These are phyloP conservation scores for Sarcophaga rosellei DNA, from an alignment of 2,888 invertebrate genomes.

Conservation along the genomic window DNA sequence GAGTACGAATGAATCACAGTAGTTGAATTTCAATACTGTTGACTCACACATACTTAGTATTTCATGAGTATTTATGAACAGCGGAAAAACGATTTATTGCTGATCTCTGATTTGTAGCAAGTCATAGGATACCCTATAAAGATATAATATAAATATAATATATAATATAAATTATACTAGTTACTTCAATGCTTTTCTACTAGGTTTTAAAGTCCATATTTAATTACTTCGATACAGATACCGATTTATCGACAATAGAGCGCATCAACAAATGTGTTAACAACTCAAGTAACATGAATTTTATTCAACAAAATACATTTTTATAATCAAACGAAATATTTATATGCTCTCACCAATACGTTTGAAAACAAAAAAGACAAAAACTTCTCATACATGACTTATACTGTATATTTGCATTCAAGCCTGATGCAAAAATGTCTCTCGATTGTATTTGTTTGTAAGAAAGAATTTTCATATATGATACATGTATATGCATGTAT, in stretches of 20 bases:
- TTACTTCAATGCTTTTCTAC: too few relatives aligned
- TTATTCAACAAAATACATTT: conserved; percentile 15
- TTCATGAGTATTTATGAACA: too few relatives aligned
- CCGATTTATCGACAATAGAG: neutral
- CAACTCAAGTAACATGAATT: conserved; percentile 32
- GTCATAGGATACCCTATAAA: too few relatives aligned
- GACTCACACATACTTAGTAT: too few relatives aligned
- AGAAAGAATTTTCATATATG: too few relatives aligned
- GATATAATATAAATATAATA: too few relatives aligned
- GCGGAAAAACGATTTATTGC: too few relatives aligned
- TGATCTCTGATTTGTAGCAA: too few relatives aligned
- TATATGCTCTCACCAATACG: neutral
- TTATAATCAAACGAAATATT: conserved; percentile 1
- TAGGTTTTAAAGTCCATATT: too few relatives aligned
- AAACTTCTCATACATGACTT: neutral
- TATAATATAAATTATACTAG: too few relatives aligned
- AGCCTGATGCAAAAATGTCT: conserved; percentile 29
- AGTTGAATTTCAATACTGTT: too few relatives aligned
- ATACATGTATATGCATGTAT: neutral
- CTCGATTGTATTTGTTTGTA: conserved; percentile 5
- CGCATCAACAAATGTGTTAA: neutral
- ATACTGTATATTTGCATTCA: conserved; percentile 29
- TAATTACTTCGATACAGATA: neutral
- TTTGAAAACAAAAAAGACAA: neutral
- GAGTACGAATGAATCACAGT: too few relatives aligned